Percentiles rank a stretch among this genome's conserved stretches.
These are phyloP conservation scores for Nemoura dubitans DNA, from an alignment of 2,888 invertebrate genomes.

Conservation along the genomic window DNA sequence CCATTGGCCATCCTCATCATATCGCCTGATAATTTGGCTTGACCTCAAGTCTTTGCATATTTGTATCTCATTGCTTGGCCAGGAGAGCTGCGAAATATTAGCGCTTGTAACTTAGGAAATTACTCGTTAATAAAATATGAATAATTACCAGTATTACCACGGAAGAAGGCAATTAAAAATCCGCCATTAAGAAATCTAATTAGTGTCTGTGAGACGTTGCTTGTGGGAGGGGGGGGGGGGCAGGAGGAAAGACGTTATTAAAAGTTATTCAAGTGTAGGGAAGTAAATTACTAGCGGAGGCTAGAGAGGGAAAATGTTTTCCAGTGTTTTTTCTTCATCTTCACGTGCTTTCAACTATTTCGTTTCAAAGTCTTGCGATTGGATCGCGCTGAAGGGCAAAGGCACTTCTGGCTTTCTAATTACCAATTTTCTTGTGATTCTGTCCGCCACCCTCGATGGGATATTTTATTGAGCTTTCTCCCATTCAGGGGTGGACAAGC, in stretches of 20 bases:
- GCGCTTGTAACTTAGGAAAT: background rate
- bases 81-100: too few relatives aligned
- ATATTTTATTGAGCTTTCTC: background rate
- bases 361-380: background rate
- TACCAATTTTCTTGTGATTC: background rate
- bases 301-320: background rate
- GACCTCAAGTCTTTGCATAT: too few relatives aligned
- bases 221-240: too few relatives aligned
- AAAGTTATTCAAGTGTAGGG: background rate
- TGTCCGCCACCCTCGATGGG: background rate
- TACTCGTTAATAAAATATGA: background rate
- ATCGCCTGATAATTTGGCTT: too few relatives aligned
- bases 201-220: background rate
- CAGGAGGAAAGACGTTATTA: background rate
- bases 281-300: background rate
- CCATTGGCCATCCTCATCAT: too few relatives aligned
- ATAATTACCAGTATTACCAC: too few relatives aligned
- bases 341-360: background rate
- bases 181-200: background rate
- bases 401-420: background rate
- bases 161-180: background rate
- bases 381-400: background rate
- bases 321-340: background rate
- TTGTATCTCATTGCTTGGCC: too few relatives aligned
- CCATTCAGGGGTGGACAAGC: background rate